A percentile compares a stretch with the other conserved stretches of the same genome.
phyloP scores from a whole-genome alignment of 2,888 invertebrate genomes.

The Dasypogon diadema region DNA sequence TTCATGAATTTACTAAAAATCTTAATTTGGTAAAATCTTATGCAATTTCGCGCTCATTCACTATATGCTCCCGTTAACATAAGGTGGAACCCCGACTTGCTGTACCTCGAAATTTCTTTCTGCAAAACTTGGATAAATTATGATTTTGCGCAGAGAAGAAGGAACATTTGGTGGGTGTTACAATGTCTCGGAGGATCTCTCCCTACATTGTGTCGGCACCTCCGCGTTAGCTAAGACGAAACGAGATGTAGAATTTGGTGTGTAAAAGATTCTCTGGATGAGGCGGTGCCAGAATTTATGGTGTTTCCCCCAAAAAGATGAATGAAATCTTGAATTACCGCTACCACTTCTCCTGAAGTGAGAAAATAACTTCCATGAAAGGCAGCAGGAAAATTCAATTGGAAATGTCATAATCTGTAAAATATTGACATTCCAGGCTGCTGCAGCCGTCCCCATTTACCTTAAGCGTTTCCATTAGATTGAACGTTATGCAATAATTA shows the following conservation, averaged over 20 bases:
- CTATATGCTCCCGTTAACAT: too few relatives aligned
- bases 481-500: background rate
- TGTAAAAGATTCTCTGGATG: background rate
- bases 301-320: background rate
- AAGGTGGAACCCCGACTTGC: background rate
- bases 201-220: background rate
- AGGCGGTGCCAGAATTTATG: conserved; percentile 5
- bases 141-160: conserved; percentile 9
- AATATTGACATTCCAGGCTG: background rate
- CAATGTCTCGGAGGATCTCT: background rate
- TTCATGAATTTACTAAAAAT: too few relatives aligned
- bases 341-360: background rate
- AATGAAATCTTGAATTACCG: background rate
- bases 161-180: background rate
- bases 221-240: background rate
- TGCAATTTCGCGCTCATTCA: too few relatives aligned
- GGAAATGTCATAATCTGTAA: background rate
- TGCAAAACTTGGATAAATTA: background rate
- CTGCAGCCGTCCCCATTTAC: background rate
- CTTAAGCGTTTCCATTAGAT: background rate
- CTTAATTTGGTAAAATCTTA: too few relatives aligned
- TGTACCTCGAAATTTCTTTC: background rate
- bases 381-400: background rate
- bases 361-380: background rate
- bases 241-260: conserved; percentile 11